These are phyloP conservation scores for Cantharis lateralis DNA, from an alignment of 2,888 invertebrate genomes.

Conservation along the genomic window DNA sequence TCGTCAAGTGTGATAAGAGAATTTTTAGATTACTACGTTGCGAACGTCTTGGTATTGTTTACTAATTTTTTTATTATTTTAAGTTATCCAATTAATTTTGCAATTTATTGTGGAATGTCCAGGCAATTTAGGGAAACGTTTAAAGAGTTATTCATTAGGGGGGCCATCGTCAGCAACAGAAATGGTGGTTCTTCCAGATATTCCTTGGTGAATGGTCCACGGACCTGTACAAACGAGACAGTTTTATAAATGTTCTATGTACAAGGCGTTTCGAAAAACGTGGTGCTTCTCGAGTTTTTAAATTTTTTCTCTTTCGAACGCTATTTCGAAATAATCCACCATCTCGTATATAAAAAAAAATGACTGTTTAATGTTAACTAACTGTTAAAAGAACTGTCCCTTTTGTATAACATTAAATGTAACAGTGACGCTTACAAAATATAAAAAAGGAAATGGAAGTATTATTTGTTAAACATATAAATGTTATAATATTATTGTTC, in stretches of 20 bases:
- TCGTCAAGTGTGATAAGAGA: slow-evolving; percentile 70
- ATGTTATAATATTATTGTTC: not conserved
- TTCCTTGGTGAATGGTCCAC: slow-evolving; percentile 80
- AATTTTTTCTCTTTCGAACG: not conserved
- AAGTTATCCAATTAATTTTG: slow-evolving; percentile 92
- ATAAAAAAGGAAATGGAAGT: not conserved
- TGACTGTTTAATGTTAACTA: not conserved
- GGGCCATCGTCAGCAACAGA: slow-evolving; percentile 63
- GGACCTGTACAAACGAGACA: slow-evolving; percentile 84
- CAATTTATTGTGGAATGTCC: slow-evolving; percentile 96
- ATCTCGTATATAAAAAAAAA: not conserved
- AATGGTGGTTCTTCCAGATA: slow-evolving; percentile 77
- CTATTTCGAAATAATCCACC: not conserved
- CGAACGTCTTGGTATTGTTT: slow-evolving; percentile 77
- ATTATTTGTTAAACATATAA: not conserved
- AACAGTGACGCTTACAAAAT: not conserved
- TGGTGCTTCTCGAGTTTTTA: not conserved
- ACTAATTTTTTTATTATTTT: slow-evolving; percentile 91
- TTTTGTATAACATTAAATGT: not conserved
- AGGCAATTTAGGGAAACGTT: slow-evolving; percentile 93
- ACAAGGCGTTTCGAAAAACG: not conserved
- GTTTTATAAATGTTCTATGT: slow-evolving; percentile 64
- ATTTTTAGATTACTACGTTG: slow-evolving; percentile 76
- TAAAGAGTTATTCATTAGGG: slow-evolving; percentile 76
- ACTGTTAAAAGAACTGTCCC: not conserved